Evolutionary conservation across 2,888 invertebrate genomes (phyloP).

Genomic region (Labia minor): DNA sequence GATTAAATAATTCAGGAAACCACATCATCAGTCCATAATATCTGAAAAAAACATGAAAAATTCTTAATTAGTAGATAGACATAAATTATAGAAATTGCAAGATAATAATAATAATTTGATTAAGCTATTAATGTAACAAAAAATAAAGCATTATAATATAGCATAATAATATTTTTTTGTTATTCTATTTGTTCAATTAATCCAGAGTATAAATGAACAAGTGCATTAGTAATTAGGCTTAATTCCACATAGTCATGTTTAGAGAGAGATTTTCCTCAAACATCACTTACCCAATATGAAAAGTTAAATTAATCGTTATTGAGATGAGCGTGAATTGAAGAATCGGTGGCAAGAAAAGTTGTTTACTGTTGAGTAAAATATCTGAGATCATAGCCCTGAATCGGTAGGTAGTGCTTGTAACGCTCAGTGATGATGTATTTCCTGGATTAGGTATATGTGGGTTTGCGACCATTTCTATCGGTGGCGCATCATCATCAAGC

Average conservation of each 20-base stretch:
- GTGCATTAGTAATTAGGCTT: too few relatives aligned
- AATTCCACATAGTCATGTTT: too few relatives aligned
- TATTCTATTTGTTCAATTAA: too few relatives aligned
- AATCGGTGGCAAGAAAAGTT: constrained; percentile 68
- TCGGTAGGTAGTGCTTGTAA: neutral
- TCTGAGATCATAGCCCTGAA: constrained; percentile 57
- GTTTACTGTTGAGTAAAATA: constrained; percentile 70
- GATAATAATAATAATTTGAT: neutral
- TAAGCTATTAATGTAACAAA: too few relatives aligned
- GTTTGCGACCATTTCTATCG: neutral
- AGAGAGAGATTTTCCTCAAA: too few relatives aligned
- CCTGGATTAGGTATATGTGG: neutral
- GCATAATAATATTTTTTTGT: too few relatives aligned
- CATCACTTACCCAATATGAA: constrained; percentile 69
- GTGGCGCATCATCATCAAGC: constrained; percentile 39
- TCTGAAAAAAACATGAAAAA: constrained; percentile 38
- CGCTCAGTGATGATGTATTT: neutral
- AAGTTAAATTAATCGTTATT: constrained; percentile 81
- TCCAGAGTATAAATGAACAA: too few relatives aligned
- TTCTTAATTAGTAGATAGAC: neutral
- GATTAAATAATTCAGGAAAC: constrained; percentile 90
- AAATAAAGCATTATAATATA: too few relatives aligned
- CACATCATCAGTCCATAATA: constrained; percentile 95
- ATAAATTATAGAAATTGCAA: neutral
- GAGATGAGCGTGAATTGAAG: constrained; percentile 73